Conservation (phyloP, 1,140 invertebrate genomes). For the Coboldia fuscipes region DNA sequence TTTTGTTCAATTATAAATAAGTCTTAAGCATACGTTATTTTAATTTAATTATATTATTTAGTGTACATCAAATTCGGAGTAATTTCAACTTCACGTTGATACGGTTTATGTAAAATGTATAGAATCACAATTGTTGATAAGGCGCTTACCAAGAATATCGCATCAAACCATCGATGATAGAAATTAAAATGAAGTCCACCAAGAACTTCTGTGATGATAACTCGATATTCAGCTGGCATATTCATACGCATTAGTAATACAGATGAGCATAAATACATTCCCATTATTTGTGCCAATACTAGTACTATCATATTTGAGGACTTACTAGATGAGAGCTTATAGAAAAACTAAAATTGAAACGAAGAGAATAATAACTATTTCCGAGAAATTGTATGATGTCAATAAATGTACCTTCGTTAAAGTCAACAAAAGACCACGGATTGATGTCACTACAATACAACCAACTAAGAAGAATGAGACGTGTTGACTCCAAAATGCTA, state of each 20-base stretch:
- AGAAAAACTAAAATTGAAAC: conserved; percentile 77
- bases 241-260: conserved; percentile 98
- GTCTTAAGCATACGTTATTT: no score
- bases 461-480: conserved; percentile 94
- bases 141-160: conserved; percentile 95
- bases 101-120: conserved; percentile 31
- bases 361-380: not conserved
- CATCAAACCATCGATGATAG: conserved; percentile 99
- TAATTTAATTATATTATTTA: no score
- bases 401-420: conserved; percentile 67
- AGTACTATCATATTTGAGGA: conserved; percentile 97
- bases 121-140: conserved; percentile 88
- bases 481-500: conserved; percentile 97
- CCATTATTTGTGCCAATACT: conserved; percentile 95
- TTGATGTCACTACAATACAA: conserved; percentile 95
- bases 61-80: no score
- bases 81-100: conserved; percentile 6
- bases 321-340: conserved; percentile 98
- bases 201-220: conserved; percentile 93
- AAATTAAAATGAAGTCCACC: conserved; percentile 98
- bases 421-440: conserved; percentile 84
- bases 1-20: no score
- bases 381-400: not conserved
- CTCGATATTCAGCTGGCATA: conserved; percentile 93
- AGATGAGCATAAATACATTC: conserved; percentile 99